Base-by-base conservation (phyloP, 2,113 vertebrate genomes). In the Gadus chalcogrammus region DNA sequence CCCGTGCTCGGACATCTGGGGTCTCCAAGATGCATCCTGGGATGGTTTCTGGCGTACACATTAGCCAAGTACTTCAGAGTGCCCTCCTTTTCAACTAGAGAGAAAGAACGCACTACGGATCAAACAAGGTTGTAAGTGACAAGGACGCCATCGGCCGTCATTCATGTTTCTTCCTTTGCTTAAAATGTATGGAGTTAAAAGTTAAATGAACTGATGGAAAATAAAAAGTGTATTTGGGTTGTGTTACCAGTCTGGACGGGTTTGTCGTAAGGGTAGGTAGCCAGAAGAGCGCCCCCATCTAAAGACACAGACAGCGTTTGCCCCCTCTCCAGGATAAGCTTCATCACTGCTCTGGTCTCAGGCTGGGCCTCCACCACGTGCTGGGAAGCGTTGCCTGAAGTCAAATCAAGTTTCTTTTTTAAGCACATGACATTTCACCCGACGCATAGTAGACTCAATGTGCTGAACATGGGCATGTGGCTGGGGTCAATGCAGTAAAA, bases 221-320 rank as follows among this genome's bases (percentile, higher is more conserved):
- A 35, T 4, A 4, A 35, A 4, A 35, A 5, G 31, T 35, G 6
- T 35, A 58, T 16, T 58, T 58, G 55, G 4, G 17, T 17, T 58
- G 12, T 59, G 59, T 65, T 90, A 98, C 97, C 95, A 80, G 95
- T 90, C 84, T 97, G 95, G 1, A 92, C 92, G 66, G 97, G 96
- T 67, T 95, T 97, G 87, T 98, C 94, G 17, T 97, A 98, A 0
- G 97, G 97, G 75, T 98, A 98, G 3, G 96, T 97, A 67, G 93
- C 94, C 64, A 98, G 90, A 64, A 99, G 90, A 20, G 94, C 94
- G 71, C 97, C 97, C 83, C 96, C 96, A 72, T 99, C 97, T 4
- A 99, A 91, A 0, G 94, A 94, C 20, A 99, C 93, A 48, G 97
- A 99, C 59, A 99, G 94, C 67, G 93, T 95, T 87, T 93, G 97